phyloP scores from a whole-genome alignment of 2,797 vertebrate species.

The Orestias chungarensis region DNA sequence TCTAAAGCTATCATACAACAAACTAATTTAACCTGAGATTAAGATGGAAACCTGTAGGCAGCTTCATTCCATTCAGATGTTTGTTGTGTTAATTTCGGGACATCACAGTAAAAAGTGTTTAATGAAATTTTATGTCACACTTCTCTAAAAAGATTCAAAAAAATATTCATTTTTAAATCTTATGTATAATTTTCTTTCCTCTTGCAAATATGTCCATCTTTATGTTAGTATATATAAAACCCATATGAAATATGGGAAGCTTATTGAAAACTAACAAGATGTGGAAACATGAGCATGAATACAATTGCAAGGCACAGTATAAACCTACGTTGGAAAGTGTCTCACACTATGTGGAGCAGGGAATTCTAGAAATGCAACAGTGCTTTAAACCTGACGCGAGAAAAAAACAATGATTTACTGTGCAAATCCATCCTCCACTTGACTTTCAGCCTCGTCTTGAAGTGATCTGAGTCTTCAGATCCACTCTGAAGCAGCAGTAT shows the following conservation, averaged over 20 bases:
- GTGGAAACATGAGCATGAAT: not conserved
- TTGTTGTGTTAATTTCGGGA: no score
- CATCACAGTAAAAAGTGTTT: not conserved
- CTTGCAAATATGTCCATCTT: not conserved
- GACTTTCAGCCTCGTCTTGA: constrained; percentile 16
- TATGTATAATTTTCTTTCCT: not conserved
- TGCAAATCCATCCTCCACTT: constrained; percentile 13
- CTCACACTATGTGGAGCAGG: not conserved
- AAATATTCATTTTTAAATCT: not conserved
- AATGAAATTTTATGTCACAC: not conserved
- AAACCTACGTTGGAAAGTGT: not conserved
- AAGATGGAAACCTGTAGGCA: no score
- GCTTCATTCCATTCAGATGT: no score
- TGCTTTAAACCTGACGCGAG: constrained; percentile 6
- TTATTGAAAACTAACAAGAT: not conserved
- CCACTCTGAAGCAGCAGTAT: constrained; percentile 24
- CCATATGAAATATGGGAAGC: no score
- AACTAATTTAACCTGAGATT: not conserved
- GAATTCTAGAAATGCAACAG: not conserved
- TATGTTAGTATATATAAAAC: not conserved
- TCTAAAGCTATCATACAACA: not conserved
- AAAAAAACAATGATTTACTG: constrained; percentile 4
- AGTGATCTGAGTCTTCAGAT: constrained; percentile 29
- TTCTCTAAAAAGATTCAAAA: not conserved
- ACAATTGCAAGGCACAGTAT: not conserved